These are phyloP conservation scores for Pimephales promelas DNA, from an alignment of 2,113 vertebrate genomes.

Conservation along the genomic window DNA sequence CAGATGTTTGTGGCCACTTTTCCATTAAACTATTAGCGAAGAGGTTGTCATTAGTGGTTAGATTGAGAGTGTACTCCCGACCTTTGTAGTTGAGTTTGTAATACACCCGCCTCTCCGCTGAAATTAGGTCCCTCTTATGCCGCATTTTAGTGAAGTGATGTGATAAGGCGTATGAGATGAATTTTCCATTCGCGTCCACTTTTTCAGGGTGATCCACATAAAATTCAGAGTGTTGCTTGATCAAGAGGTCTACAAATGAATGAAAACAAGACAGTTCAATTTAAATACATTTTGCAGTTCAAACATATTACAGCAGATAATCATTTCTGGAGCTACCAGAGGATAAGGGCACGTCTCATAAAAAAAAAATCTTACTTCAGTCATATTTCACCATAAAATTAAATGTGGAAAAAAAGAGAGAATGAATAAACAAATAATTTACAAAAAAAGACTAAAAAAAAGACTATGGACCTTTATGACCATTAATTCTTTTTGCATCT, in stretches of 20 bases:
- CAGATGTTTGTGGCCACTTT: slow-evolving; percentile 63
- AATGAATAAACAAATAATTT: no score
- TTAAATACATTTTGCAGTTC: not conserved
- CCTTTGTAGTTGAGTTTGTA: slow-evolving; percentile 82
- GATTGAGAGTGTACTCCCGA: slow-evolving; percentile 82
- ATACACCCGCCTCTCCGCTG: slow-evolving; percentile 71
- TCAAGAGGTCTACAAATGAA: slow-evolving; percentile 72
- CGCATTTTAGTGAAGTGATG: slow-evolving; percentile 69
- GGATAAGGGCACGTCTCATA: no score
- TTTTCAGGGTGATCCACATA: slow-evolving; percentile 83
- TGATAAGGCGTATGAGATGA: slow-evolving; percentile 82
- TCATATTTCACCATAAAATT: not conserved
- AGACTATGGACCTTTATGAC: not conserved
- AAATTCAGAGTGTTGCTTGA: slow-evolving; percentile 74
- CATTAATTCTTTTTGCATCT: no score
- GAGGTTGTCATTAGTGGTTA: slow-evolving; percentile 81
- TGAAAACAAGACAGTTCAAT: slow-evolving; percentile 15
- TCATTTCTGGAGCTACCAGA: not conserved
- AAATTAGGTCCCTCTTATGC: slow-evolving; percentile 74
- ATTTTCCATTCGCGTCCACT: slow-evolving; percentile 79
- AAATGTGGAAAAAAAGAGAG: no score
- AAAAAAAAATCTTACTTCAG: not conserved
- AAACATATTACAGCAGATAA: no score
- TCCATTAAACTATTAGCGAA: slow-evolving; percentile 77
- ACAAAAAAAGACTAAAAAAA: not conserved